Evolutionary conservation across 2,888 invertebrate species (phyloP).

Genomic region (Exocentrus adspersus): DNA sequence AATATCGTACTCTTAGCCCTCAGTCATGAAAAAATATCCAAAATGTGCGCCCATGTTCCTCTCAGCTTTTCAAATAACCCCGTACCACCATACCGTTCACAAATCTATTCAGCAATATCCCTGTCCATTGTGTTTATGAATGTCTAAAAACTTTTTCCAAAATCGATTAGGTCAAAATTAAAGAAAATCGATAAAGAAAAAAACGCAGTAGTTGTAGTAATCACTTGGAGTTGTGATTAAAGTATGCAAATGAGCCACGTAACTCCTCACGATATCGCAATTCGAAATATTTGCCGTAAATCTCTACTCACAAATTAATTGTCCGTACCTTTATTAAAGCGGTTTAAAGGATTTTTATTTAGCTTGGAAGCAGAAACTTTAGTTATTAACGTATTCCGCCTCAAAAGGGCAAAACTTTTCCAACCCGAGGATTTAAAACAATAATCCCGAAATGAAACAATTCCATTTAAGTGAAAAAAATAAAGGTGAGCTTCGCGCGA

Average conservation of each 20-base stretch:
- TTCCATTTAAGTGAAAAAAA: constrained; percentile 55
- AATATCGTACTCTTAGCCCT: too few species aligned
- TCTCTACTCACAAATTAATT: background rate
- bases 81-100: too few species aligned
- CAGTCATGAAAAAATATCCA: too few species aligned
- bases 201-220: too few species aligned
- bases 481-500: constrained; percentile 54
- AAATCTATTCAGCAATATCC: too few species aligned
- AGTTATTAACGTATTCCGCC: constrained; percentile 44
- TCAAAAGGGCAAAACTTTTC: constrained; percentile 38
- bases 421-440: constrained; percentile 46
- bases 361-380: constrained; percentile 34
- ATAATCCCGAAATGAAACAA: constrained; percentile 54
- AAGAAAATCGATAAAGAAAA: too few species aligned
- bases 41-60: too few species aligned
- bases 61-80: too few species aligned
- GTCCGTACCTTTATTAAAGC: constrained; percentile 3
- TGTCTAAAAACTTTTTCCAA: too few species aligned
- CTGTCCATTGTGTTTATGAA: too few species aligned
- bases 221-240: too few species aligned
- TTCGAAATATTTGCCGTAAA: background rate
- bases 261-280: background rate
- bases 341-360: constrained; percentile 24
- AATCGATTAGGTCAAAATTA: too few species aligned
- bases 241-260: background rate